A percentile compares a stretch with the other conserved stretches of the same genome.
phyloP scores from a whole-genome alignment of 2,888 invertebrate genomes.

The Willowsia nigromaculata region DNA sequence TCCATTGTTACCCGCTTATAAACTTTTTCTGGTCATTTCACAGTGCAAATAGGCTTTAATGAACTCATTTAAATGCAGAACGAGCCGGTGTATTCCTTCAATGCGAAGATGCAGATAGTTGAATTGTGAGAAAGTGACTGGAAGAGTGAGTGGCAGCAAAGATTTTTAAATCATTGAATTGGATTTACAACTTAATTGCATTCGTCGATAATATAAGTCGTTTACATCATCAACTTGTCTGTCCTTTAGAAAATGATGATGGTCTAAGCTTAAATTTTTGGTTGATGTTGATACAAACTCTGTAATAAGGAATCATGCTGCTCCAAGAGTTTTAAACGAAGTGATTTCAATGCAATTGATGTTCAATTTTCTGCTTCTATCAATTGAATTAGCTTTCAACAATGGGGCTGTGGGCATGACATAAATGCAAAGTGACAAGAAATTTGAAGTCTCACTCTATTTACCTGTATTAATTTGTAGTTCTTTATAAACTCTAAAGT shows the following conservation, averaged over 20 bases:
- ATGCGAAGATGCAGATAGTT: constrained; percentile 10
- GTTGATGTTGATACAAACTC: background rate
- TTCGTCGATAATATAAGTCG: constrained; percentile 57
- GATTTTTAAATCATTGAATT: constrained; percentile 54
- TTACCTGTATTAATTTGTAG: background rate
- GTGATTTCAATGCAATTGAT: constrained; percentile 50
- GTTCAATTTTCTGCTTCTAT: constrained; percentile 36
- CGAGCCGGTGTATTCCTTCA: constrained; percentile 30
- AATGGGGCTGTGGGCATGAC: background rate
- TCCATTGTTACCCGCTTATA: background rate
- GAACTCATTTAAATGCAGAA: constrained; percentile 64
- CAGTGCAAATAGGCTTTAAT: constrained; percentile 49
- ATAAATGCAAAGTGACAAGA: constrained; percentile 11
- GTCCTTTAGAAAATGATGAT: constrained; percentile 3
- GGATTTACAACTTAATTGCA: constrained; percentile 70
- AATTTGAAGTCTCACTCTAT: background rate
- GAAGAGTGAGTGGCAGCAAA: constrained; percentile 19
- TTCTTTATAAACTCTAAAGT: no score
- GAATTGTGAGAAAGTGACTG: constrained; percentile 52
- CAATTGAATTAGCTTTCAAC: background rate
- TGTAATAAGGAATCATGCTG: background rate
- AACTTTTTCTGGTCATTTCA: constrained; percentile 1
- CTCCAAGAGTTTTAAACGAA: background rate
- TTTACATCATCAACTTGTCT: constrained; percentile 54
- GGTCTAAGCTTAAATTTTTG: background rate